Percentiles rank a stretch among this genome's conserved stretches.
Conservation (phyloP, 2,888 invertebrate genomes). For the Protophormia terraenovae region DNA sequence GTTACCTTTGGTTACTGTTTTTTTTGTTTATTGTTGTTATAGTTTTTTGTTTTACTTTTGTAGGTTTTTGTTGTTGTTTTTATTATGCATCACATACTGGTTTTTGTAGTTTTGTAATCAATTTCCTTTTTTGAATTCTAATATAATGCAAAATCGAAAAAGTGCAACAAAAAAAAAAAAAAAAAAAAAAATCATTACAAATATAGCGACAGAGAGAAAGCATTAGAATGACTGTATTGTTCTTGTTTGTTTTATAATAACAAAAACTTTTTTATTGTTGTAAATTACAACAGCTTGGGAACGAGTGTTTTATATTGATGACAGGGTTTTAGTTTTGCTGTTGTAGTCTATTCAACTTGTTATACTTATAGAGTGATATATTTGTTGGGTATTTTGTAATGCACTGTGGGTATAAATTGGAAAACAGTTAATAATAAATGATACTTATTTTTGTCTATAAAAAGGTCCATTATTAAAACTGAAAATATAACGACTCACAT, state of each 20-base stretch:
- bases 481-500: too few relatives aligned
- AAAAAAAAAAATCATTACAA: not conserved
- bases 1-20: slow-evolving; percentile 40
- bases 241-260: not conserved
- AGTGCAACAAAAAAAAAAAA: not conserved
- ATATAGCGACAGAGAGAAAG: not conserved
- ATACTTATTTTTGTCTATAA: too few relatives aligned
- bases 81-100: slow-evolving; percentile 39
- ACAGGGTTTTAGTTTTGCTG: slow-evolving; percentile 6
- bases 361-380: too few relatives aligned
- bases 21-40: not conserved
- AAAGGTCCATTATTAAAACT: too few relatives aligned
- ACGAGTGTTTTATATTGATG: slow-evolving; percentile 2
- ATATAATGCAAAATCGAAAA: slow-evolving; percentile 43
- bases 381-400: too few relatives aligned
- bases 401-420: too few relatives aligned
- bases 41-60: not conserved
- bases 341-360: slow-evolving; percentile 17
- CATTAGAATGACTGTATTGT: not conserved
- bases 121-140: slow-evolving; percentile 45
- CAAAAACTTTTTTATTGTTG: slow-evolving; percentile 7
- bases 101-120: slow-evolving; percentile 31
- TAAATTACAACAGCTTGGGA: not conserved
- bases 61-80: not conserved
- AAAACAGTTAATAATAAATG: too few relatives aligned